These are phyloP conservation scores for Umimayanthus kanabou DNA, from an alignment of 92 coral and sea anemone species.

Conservation along the genomic window DNA sequence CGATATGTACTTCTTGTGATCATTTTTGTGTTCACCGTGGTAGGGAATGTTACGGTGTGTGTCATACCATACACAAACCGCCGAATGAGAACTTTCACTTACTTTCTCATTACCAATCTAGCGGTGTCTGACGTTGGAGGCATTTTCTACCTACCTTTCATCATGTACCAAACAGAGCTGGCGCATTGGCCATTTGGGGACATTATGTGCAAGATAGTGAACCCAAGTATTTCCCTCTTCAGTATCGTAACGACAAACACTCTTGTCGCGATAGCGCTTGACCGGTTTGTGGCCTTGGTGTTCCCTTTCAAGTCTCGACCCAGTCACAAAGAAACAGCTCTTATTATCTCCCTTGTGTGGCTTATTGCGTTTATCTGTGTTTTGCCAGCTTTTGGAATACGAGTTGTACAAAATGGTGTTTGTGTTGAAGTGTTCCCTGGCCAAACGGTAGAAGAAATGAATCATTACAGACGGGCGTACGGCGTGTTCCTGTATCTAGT, in stretches of 20 bases:
- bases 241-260: constrained; percentile 82
- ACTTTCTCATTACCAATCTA: constrained; percentile 75
- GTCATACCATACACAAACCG: constrained; percentile 66
- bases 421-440: constrained; percentile 78
- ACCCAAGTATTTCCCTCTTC: constrained; percentile 77
- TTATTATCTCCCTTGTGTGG: constrained; percentile 73
- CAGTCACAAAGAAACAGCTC: constrained; percentile 48
- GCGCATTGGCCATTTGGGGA: constrained; percentile 63
- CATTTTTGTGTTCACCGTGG: constrained; percentile 67
- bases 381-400: constrained; percentile 72
- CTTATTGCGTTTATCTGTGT: constrained; percentile 74
- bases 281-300: constrained; percentile 75
- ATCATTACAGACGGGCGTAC: constrained; percentile 45
- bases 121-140: constrained; percentile 84
- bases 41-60: constrained; percentile 76
- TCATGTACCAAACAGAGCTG: constrained; percentile 49
- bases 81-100: constrained; percentile 87
- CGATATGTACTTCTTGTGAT: constrained; percentile 59
- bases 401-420: constrained; percentile 12
- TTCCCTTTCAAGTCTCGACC: constrained; percentile 78
- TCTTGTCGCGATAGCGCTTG: constrained; percentile 78
- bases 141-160: constrained; percentile 77
- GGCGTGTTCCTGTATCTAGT: constrained; percentile 62
- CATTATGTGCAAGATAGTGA: constrained; percentile 79
- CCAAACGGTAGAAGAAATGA: constrained; percentile 45